Conservation (phyloP, 2,113 vertebrate species). For the Zapornia atra region DNA sequence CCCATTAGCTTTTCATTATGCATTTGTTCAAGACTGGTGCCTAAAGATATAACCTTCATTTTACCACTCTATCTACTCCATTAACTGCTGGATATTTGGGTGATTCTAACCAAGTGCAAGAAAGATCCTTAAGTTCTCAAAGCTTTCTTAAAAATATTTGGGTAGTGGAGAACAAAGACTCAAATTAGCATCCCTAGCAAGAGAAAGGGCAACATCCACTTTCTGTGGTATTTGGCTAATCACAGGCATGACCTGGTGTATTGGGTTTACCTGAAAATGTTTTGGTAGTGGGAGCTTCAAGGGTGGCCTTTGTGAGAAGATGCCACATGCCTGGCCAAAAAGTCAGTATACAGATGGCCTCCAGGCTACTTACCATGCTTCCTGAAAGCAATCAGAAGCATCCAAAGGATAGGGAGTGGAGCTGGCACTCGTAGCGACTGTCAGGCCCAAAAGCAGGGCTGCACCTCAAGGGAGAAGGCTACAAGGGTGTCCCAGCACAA, state of each 20-base stretch:
- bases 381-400: not conserved
- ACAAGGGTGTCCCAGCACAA: not conserved
- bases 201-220: not conserved
- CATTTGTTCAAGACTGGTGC: not conserved
- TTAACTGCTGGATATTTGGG: not conserved
- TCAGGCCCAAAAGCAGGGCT: not conserved
- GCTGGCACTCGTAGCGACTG: not conserved
- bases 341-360: not conserved
- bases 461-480: not conserved
- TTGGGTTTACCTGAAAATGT: not conserved
- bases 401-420: not conserved
- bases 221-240: not conserved
- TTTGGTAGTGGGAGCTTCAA: not conserved
- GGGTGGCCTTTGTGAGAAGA: not conserved
- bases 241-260: not conserved
- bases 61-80: not conserved
- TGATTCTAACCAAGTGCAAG: not conserved
- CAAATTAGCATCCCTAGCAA: not conserved
- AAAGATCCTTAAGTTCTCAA: not conserved
- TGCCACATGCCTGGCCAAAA: not conserved
- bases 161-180: not conserved
- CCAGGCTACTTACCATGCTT: not conserved
- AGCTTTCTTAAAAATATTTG: not conserved
- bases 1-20: not conserved
- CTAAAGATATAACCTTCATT: not conserved